Percentiles rank a stretch among this genome's conserved stretches.
phyloP scores from a whole-genome alignment of 2,797 vertebrate species.

The Yasuhikotakia modesta region DNA sequence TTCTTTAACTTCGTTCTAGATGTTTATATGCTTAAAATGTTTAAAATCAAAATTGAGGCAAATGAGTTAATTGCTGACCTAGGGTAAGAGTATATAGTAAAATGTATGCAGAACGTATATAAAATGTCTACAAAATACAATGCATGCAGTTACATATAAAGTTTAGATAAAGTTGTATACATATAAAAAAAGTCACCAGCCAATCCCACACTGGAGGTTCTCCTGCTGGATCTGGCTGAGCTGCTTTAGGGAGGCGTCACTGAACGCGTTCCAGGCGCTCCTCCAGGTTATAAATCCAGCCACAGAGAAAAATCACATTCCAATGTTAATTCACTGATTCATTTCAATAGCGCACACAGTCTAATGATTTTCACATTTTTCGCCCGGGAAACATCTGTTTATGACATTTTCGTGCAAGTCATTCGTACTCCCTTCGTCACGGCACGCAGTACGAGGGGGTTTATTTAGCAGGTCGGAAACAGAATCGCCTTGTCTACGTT shows the following conservation, averaged over 20 bases:
- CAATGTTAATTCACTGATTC: slow-evolving; percentile 18
- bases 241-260: slow-evolving; percentile 18
- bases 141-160: background rate
- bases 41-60: background rate
- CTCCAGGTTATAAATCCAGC: slow-evolving; percentile 21
- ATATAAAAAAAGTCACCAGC: background rate
- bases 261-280: slow-evolving; percentile 19
- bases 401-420: background rate
- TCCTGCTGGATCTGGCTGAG: background rate
- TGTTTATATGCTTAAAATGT: background rate
- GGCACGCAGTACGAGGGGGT: background rate
- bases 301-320: slow-evolving; percentile 25
- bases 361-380: slow-evolving; percentile 17
- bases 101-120: no score
- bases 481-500: slow-evolving; percentile 2
- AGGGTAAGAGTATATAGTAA: background rate
- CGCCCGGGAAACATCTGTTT: slow-evolving; percentile 16
- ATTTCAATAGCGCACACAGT: background rate
- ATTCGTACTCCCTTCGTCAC: background rate
- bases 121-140: no score
- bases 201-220: background rate
- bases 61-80: background rate
- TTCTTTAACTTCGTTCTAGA: background rate
- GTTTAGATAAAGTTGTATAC: background rate
- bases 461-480: slow-evolving; percentile 22